phyloP scores from a whole-genome alignment of 1,140 invertebrate species.

The Eumaeus atala region DNA sequence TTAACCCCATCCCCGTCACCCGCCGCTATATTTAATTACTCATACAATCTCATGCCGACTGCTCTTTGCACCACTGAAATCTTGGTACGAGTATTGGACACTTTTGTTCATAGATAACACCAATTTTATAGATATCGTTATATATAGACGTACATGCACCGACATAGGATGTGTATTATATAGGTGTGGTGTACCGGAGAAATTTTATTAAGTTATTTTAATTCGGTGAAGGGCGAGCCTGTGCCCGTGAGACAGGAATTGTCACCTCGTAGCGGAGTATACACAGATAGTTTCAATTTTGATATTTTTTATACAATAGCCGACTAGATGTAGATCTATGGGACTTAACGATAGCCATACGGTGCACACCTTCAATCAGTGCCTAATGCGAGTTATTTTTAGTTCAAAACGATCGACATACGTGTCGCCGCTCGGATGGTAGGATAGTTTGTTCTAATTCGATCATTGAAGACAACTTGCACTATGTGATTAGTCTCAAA shows the following conservation, averaged over 20 bases:
- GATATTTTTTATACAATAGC: slow-evolving; percentile 10
- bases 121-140: slow-evolving; percentile 17
- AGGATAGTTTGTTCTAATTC: no score
- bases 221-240: slow-evolving; percentile 3
- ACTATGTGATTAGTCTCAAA: no score
- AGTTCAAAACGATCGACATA: no score
- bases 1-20: no score
- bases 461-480: no score
- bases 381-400: no score
- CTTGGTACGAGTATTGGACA: slow-evolving; percentile 15
- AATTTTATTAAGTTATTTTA: not conserved
- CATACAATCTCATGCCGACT: no score
- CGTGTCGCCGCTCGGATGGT: no score
- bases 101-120: slow-evolving; percentile 15
- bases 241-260: not conserved
- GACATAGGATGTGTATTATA: slow-evolving; percentile 4
- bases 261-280: slow-evolving; percentile 2
- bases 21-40: no score
- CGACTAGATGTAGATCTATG: slow-evolving; percentile 7
- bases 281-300: slow-evolving; percentile 10
- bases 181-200: not conserved
- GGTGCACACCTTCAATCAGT: no score
- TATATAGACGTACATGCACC: slow-evolving; percentile 11
- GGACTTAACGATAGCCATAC: no score
- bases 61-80: not conserved